Evolutionary conservation across 2,113 vertebrate genomes (phyloP).

Genomic region (Muntiacus muntjak): DNA sequence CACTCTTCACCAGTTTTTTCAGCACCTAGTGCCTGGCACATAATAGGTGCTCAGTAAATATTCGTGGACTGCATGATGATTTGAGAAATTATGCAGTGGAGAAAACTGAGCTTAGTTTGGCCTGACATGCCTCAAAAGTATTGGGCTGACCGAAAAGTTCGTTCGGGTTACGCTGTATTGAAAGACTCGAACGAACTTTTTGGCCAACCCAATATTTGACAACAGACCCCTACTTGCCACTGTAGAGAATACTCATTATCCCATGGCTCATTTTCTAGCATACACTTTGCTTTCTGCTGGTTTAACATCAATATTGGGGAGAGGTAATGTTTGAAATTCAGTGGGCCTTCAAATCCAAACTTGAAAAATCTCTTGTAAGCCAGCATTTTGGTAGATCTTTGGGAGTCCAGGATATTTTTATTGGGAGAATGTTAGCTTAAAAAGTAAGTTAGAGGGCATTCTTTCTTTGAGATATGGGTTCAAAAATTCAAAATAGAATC

Average conservation of each 20-base stretch:
- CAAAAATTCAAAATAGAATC: not conserved
- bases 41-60: not conserved
- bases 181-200: not conserved
- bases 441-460: not conserved
- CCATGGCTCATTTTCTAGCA: not conserved
- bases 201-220: not conserved
- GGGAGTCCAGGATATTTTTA: not conserved
- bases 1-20: not conserved
- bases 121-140: not conserved
- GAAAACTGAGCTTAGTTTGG: conserved; percentile 28
- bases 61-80: not conserved
- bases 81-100: not conserved
- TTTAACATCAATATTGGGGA: not conserved
- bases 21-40: not conserved
- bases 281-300: not conserved
- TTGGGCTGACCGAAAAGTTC: not conserved
- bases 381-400: not conserved
- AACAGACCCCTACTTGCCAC: not conserved
- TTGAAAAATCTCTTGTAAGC: not conserved
- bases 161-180: fast-evolving
- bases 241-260: not conserved
- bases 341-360: conserved; percentile 17
- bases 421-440: not conserved
- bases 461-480: not conserved
- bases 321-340: not conserved